Base-by-base conservation (phyloP, 2,888 invertebrate species). In the Myopa tessellatipennis region DNA sequence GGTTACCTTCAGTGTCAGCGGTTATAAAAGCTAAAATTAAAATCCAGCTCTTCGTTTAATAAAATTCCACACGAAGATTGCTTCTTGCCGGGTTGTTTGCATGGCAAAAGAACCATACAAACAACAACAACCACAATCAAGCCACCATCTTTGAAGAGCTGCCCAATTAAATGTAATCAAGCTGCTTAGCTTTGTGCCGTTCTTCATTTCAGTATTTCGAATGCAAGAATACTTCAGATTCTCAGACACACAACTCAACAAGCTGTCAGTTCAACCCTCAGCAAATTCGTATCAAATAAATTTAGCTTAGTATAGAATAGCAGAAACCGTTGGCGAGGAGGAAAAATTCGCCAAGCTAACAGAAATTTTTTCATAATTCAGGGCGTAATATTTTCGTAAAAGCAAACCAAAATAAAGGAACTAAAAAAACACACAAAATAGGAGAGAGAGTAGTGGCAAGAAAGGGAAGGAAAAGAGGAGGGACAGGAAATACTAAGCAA, bases 201-300 rank as follows among this genome's bases (percentile, higher is more conserved):
- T 26, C 2, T 26, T 26, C 26, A 26, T 26, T 26, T 26, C 26
- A 2, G 60, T 26, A 18, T 40, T n/a, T 55, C 52, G 45, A 74
- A 36, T 74, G 74, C 65, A 74, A 65, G 63, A 50, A 65, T 65
- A n/a, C 65, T 52, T 65, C 55, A 65, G 52, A 52, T 74, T 74
- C 65, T 3, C 45, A 45, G 45, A 45, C 45, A 45, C 45, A 45
- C 45, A 45, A 45, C 45, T 45, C 74, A 52, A 50, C 36, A 16
- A 55, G 55, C 14, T n/a, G 55, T 52, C 50, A 74, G 63, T 74
- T n/a, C 74, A 65, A 38, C 67, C 67, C 67, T 67, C 55, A 10
- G 14, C 7, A 58, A 70, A 58, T 7, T 45, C 12, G 38, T 50
- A 50, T 50, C 10, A 50, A 50, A 50, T 50, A 50, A 50, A 50